A percentile compares a stretch with the other conserved stretches of the same genome.
These are phyloP conservation scores for Thecophora atra DNA, from an alignment of 2,888 invertebrate genomes.

Conservation along the genomic window DNA sequence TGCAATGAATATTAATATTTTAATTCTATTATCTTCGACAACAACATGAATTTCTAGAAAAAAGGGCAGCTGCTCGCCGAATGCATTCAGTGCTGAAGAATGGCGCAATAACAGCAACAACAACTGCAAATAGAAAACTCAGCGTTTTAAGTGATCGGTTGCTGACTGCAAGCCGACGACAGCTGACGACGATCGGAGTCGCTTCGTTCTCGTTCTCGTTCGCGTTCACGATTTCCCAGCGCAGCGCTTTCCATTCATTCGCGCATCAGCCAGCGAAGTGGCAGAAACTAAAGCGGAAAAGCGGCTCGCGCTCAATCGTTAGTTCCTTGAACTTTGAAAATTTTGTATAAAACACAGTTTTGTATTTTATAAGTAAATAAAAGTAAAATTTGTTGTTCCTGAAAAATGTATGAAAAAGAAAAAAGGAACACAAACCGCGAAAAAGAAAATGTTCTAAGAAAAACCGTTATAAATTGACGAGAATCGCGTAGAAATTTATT, in stretches of 20 bases:
- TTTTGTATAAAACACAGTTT: too few species aligned
- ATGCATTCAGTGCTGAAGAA: not conserved
- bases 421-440: too few species aligned
- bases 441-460: too few species aligned
- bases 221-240: slow-evolving; percentile 55
- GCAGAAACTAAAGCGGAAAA: slow-evolving; percentile 48
- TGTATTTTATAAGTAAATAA: too few species aligned
- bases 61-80: not conserved
- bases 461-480: too few species aligned
- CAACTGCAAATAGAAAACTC: slow-evolving; percentile 10
- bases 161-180: not conserved
- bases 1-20: too few species aligned
- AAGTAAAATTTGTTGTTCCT: too few species aligned
- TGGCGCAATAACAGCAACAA: not conserved
- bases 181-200: slow-evolving; percentile 20
- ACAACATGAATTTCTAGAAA: not conserved
- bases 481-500: too few species aligned
- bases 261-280: slow-evolving; percentile 53
- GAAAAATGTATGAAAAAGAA: too few species aligned
- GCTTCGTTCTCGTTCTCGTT: slow-evolving; percentile 7
- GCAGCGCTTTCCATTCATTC: slow-evolving; percentile 60
- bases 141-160: slow-evolving; percentile 34
- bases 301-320: not conserved
- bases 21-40: too few species aligned
- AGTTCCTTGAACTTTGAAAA: too few species aligned